A percentile compares a stretch with the other conserved stretches of the same genome.
Evolutionary conservation across 2,888 invertebrate species (phyloP).

Genomic region (Syrphus vitripennis): DNA sequence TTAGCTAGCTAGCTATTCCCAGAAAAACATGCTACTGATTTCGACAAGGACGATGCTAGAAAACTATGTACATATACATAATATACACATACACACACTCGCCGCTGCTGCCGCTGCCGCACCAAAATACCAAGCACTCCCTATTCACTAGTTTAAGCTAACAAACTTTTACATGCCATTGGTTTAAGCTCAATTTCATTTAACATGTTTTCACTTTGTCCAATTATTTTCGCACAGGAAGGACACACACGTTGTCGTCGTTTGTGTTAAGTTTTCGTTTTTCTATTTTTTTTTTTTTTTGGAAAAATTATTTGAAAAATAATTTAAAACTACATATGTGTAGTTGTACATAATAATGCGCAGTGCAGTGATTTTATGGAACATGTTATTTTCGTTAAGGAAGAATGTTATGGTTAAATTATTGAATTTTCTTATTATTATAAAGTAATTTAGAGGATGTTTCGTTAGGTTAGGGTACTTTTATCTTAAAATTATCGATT

Average conservation of each 20-base stretch:
- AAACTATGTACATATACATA: background rate
- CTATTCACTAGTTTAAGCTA: constrained; percentile 16
- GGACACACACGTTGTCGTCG: constrained; percentile 36
- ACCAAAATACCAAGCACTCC: background rate
- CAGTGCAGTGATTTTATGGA: constrained; percentile 1
- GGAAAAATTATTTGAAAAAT: background rate
- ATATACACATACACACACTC: background rate
- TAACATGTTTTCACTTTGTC: constrained; percentile 69
- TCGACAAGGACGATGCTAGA: background rate
- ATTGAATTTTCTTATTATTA: background rate
- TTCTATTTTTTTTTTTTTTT: background rate
- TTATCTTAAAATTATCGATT: background rate
- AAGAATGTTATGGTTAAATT: background rate
- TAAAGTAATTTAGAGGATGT: no score
- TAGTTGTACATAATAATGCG: background rate
- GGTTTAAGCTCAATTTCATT: constrained; percentile 67
- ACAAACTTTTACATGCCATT: constrained; percentile 65
- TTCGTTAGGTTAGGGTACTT: no score
- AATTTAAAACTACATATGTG: background rate
- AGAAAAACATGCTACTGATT: constrained; percentile 14
- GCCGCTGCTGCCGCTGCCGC: no score
- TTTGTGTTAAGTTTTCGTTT: constrained; percentile 13
- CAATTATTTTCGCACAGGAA: constrained; percentile 54
- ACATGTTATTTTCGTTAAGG: background rate
- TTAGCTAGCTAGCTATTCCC: background rate